Evolutionary conservation across 2,888 invertebrate genomes (phyloP).

Genomic region (Agrotis exclamationis): DNA sequence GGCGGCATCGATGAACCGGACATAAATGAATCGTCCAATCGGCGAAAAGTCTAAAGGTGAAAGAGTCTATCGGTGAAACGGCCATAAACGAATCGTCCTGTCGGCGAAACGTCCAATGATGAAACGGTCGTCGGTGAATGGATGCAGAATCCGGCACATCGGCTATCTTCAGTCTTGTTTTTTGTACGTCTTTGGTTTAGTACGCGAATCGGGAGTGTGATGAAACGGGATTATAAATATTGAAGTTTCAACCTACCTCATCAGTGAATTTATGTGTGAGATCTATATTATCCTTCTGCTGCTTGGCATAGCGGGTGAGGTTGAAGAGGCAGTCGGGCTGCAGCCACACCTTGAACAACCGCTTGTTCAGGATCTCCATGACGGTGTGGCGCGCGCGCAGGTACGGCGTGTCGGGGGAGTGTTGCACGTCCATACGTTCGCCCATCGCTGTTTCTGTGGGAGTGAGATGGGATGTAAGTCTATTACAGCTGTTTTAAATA

Average conservation of each 20-base stretch:
- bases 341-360: conserved; percentile 91
- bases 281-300: conserved; percentile 90
- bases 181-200: too few species aligned
- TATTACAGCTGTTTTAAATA: too few species aligned
- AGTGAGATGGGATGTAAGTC: neutral
- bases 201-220: too few species aligned
- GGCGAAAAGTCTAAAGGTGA: too few species aligned
- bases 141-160: too few species aligned
- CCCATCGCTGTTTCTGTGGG: conserved; percentile 94
- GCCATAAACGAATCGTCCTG: too few species aligned
- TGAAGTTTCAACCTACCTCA: conserved; percentile 70
- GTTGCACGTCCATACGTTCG: conserved; percentile 91
- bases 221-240: neutral
- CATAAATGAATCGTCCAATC: too few species aligned
- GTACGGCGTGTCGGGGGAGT: conserved; percentile 90
- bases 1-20: too few species aligned
- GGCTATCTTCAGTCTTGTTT: too few species aligned
- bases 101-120: too few species aligned
- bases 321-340: conserved; percentile 93
- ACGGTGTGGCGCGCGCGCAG: conserved; percentile 89
- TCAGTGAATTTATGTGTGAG: conserved; percentile 92
- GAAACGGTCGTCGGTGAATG: too few species aligned
- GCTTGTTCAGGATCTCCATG: conserved; percentile 85
- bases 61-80: too few species aligned
- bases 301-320: conserved; percentile 89